These are phyloP conservation scores for Alsophila aescularia DNA, from an alignment of 2,888 invertebrate genomes.

Conservation along the genomic window DNA sequence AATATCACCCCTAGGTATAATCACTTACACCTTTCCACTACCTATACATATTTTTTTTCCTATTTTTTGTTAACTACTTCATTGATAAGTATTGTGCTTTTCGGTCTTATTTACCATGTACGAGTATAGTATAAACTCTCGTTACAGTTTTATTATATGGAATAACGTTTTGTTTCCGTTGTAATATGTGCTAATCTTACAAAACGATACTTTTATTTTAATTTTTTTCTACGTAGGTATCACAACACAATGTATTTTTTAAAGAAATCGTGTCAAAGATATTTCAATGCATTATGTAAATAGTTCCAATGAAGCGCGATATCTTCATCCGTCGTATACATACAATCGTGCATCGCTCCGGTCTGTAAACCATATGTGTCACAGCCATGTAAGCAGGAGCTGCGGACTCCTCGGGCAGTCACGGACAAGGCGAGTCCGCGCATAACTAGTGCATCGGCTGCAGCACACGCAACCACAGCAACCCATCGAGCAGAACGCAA, in stretches of 20 bases:
- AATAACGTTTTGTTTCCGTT: no score
- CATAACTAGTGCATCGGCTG: constrained; percentile 59
- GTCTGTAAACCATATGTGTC: constrained; percentile 76
- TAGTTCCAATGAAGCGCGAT: constrained; percentile 48
- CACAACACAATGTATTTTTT: background rate
- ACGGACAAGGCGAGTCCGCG: constrained; percentile 56
- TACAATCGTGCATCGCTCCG: constrained; percentile 72
- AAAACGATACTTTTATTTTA: no score
- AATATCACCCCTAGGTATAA: no score
- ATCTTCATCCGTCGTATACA: constrained; percentile 68
- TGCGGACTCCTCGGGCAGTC: constrained; percentile 57
- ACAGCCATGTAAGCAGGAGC: constrained; percentile 62
- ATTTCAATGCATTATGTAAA: constrained; percentile 50
- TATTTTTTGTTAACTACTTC: no score
- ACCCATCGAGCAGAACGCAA: constrained; percentile 68
- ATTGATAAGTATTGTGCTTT: no score
- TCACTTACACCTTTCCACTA: no score
- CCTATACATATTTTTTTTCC: no score
- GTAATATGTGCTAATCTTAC: no score
- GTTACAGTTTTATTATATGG: no score
- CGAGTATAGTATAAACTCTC: no score
- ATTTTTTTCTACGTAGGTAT: background rate
- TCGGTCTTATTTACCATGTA: no score
- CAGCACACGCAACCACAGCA: constrained; percentile 59
- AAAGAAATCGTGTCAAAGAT: constrained; percentile 52